Percentiles rank a stretch among this genome's conserved stretches.
Conservation (phyloP, 2,797 vertebrate genomes). For the Acanthiza pusilla region DNA sequence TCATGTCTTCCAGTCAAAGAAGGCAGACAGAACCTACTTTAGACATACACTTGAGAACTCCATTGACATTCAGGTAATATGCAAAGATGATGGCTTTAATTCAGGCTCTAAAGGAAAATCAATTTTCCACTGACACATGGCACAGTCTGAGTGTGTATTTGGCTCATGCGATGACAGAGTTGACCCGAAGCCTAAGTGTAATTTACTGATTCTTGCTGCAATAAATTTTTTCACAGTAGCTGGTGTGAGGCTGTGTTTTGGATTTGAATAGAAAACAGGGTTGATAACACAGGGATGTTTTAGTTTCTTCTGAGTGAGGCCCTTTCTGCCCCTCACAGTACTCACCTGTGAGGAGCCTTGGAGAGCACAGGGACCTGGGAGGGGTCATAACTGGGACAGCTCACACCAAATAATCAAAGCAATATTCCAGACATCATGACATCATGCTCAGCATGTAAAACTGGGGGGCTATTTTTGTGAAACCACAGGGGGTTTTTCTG, state of each 20-base stretch:
- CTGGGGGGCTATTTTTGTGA: background rate
- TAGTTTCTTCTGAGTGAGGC: accelerated
- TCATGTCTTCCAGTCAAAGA: background rate
- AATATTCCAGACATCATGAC: background rate
- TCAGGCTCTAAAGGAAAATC: background rate
- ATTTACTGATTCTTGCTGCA: background rate
- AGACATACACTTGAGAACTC: background rate
- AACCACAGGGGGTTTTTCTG: background rate
- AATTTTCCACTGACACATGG: background rate
- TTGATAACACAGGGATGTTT: background rate
- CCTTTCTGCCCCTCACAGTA: background rate
- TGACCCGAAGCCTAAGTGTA: background rate
- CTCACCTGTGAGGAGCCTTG: background rate
- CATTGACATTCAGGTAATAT: background rate
- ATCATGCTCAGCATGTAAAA: background rate
- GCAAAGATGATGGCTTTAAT: background rate
- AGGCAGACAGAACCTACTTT: background rate
- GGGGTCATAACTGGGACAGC: background rate
- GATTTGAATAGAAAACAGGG: background rate
- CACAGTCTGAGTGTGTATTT: background rate
- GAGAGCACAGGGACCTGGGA: background rate
- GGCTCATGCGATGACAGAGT: background rate
- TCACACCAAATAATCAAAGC: background rate
- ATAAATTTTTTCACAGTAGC: background rate
- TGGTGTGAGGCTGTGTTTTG: background rate